These are phyloP conservation scores for Colaptes auratus DNA, from an alignment of 2,113 vertebrate species.

Conservation along the genomic window DNA sequence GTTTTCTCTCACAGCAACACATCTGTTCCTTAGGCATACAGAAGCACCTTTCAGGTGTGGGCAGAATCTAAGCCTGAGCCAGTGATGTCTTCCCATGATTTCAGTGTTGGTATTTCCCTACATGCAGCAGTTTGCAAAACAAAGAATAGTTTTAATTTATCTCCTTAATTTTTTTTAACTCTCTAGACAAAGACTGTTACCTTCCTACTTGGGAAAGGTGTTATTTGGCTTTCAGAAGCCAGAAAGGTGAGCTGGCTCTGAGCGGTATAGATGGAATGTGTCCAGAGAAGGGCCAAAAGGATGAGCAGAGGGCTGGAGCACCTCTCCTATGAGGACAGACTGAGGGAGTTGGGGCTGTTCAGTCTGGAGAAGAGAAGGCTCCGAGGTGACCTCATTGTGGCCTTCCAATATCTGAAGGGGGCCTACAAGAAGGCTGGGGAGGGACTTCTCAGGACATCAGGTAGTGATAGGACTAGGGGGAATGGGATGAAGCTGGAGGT, in stretches of 20 bases:
- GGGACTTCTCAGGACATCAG: too few species aligned
- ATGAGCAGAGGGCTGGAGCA: too few species aligned
- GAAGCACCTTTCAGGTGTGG: background rate
- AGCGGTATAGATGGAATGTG: background rate
- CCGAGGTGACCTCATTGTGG: too few species aligned
- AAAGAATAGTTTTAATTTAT: background rate
- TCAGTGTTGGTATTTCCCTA: background rate
- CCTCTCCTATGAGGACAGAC: too few species aligned
- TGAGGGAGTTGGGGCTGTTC: too few species aligned
- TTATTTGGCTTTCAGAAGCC: background rate
- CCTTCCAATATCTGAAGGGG: too few species aligned
- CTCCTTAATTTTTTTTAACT: background rate
- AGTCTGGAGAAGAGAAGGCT: too few species aligned
- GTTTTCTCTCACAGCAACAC: background rate
- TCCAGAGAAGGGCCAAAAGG: too few species aligned
- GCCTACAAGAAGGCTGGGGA: too few species aligned
- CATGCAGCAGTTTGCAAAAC: background rate
- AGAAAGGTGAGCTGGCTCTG: background rate
- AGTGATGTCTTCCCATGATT: fast-evolving
- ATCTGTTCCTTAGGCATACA: background rate
- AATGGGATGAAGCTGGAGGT: too few species aligned
- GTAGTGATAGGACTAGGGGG: too few species aligned
- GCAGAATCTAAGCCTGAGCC: background rate
- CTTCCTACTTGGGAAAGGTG: background rate
- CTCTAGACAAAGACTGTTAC: background rate